phyloP scores from a whole-genome alignment of 2,888 invertebrate species.

The Oxystoma pomonae region DNA sequence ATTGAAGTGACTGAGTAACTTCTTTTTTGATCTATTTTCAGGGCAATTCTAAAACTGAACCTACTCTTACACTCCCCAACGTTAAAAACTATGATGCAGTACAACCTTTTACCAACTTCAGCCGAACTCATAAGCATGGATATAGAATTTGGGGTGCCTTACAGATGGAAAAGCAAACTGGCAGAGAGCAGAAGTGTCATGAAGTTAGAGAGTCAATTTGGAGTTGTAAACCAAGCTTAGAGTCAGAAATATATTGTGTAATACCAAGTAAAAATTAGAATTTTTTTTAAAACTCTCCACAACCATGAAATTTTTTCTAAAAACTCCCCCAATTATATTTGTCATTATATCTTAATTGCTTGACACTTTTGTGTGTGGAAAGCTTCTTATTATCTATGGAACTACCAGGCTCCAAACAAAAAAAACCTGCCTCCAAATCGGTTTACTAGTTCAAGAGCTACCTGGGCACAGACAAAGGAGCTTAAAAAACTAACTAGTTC shows the following conservation, averaged over 20 bases:
- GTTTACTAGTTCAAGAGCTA: too few species aligned
- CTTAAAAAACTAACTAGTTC: not conserved
- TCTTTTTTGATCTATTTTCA: too few species aligned
- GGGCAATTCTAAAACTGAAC: conserved; percentile 38
- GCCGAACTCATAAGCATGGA: conserved; percentile 40
- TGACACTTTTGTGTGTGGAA: too few species aligned
- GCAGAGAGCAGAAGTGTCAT: not conserved
- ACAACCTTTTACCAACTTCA: conserved; percentile 37
- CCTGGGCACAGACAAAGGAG: too few species aligned
- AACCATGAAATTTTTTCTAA: too few species aligned
- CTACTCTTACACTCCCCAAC: conserved; percentile 33
- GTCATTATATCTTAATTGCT: too few species aligned
- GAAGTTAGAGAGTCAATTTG: not conserved
- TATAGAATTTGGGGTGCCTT: conserved; percentile 42
- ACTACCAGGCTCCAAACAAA: too few species aligned
- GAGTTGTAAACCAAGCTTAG: not conserved
- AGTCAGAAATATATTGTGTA: not conserved
- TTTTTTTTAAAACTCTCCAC: not conserved
- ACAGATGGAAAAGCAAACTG: conserved; percentile 21
- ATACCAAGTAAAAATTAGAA: not conserved
- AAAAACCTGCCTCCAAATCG: too few species aligned
- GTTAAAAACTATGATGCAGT: conserved; percentile 33
- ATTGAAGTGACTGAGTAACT: too few species aligned
- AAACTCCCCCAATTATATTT: too few species aligned
- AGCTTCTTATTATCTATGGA: too few species aligned